Evolutionary conservation across 2,797 vertebrate species (phyloP).

Genomic region (Eidolon dupreanum): DNA sequence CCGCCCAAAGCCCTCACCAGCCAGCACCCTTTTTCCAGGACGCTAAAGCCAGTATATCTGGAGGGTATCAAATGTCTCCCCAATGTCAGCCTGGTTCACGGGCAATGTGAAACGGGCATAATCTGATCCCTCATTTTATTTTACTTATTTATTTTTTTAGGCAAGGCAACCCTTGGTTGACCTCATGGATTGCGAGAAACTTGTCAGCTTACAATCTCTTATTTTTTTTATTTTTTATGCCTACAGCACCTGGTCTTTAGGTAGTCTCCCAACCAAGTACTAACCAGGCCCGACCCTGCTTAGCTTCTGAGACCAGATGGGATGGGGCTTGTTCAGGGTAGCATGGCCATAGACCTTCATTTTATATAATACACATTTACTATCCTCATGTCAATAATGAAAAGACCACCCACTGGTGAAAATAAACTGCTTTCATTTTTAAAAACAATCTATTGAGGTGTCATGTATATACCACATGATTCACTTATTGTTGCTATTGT

Average conservation of each 20-base stretch:
- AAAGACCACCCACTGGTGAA: neutral
- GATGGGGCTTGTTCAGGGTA: too few relatives aligned
- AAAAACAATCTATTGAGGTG: neutral
- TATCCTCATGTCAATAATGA: neutral
- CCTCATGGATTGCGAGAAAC: too few relatives aligned
- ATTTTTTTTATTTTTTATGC: too few relatives aligned
- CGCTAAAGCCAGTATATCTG: neutral
- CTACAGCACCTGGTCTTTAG: too few relatives aligned
- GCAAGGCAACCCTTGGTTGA: too few relatives aligned
- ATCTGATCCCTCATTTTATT: neutral
- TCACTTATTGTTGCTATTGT: neutral
- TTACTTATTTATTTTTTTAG: too few relatives aligned
- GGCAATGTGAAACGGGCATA: neutral
- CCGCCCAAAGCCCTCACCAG: accelerated
- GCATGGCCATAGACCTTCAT: neutral
- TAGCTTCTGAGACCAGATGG: too few relatives aligned
- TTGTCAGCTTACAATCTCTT: too few relatives aligned
- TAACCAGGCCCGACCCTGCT: too few relatives aligned
- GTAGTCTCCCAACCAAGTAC: too few relatives aligned
- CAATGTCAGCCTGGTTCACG: neutral
- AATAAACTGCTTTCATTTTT: neutral
- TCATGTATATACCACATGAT: too few relatives aligned
- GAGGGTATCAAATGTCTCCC: neutral
- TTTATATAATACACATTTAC: neutral
- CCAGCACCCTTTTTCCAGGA: neutral